Evolutionary conservation across 2,888 invertebrate species (phyloP), one percentile per base, ranked within the genome.

Genomic region (Drosophila dives): DNA sequence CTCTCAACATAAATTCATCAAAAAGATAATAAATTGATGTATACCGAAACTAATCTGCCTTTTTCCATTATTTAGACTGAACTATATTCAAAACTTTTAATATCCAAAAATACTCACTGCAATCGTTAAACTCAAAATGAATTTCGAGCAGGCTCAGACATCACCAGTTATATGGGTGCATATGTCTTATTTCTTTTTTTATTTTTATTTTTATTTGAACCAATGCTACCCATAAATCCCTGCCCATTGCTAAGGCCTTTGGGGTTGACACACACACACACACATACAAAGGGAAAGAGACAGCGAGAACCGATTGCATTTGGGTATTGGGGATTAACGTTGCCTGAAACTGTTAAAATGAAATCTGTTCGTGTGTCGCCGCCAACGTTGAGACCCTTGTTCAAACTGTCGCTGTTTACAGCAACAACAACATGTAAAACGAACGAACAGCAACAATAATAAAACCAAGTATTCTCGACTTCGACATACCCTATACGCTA

Each of bases 281-380:
- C 23, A 32, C 20, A 34, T 17, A 45, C 17, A 54, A n/a, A 45
- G 23, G 38, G 48, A 62, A n/a, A 33, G 29, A 50, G 26, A 45
- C 76, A 80, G 45, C 61, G 82, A 65, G 58, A 86, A 72, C 73
- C 90, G 86, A 90, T 88, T 86, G 90, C 86, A 88, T 90, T 90
- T 86, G 86, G 86, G 86, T 90, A 88, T 86, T 90, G 90, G 86
- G 89, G 90, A 90, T 88, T 90, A 88, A 83, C 83, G 86, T 83
- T 71, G 90, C 68, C 72, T 88, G 89, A 81, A 90, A 83, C 90
- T 81, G 90, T 86, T 90, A 86, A 89, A 86, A 88, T 90, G 86
- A 85, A 90, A 89, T 86, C 86, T 79, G 77, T 88, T 86, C 86
- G 88, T 73, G 77, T 89, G 81, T 83, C 73, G 80, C 45, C 72